Conservation (phyloP, 2,113 vertebrate species). For the Orcinus orca region DNA sequence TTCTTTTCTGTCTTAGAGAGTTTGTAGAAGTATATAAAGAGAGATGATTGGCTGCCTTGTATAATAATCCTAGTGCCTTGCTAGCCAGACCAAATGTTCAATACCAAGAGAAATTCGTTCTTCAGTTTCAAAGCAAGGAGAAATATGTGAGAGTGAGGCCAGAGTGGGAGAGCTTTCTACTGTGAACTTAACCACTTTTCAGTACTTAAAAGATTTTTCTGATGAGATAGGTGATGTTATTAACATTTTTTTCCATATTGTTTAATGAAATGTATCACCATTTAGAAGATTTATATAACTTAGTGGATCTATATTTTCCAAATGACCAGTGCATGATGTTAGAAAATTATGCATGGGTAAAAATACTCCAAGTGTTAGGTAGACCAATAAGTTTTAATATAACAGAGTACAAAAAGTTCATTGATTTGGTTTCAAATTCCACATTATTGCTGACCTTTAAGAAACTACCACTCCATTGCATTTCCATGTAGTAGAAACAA, state of each 20-base stretch:
- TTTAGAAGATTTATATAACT: background rate
- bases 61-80: background rate
- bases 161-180: background rate
- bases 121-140: conserved; percentile 20
- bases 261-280: background rate
- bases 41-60: background rate
- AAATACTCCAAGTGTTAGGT: background rate
- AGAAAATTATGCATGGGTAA: background rate
- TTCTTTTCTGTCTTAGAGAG: background rate
- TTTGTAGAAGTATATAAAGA: background rate
- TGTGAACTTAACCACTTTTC: background rate
- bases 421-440: background rate
- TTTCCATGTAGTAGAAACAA: background rate
- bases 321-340: background rate
- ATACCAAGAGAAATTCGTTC: conserved; percentile 1
- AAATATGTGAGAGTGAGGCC: background rate
- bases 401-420: background rate
- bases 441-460: background rate
- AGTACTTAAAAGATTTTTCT: background rate
- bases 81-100: conserved; percentile 1
- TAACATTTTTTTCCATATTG: background rate
- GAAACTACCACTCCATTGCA: background rate
- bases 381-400: background rate
- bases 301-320: background rate
- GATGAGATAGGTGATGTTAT: background rate